These are phyloP conservation scores for Coelopa pilipes DNA, from an alignment of 2,888 invertebrate genomes.

Conservation along the genomic window DNA sequence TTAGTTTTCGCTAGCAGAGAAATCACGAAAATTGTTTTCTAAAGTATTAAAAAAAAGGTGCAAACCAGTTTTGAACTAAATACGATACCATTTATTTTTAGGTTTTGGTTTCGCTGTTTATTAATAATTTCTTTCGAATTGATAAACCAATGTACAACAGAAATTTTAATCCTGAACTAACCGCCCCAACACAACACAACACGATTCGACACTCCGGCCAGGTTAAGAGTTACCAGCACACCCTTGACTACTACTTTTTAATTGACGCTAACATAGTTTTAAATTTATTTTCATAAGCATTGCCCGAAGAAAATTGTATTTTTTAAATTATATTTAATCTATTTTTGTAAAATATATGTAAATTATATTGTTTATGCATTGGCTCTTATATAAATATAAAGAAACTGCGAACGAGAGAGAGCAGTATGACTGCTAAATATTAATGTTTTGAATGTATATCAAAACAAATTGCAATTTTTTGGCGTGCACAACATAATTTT, in stretches of 20 bases:
- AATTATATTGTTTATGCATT: too few relatives aligned
- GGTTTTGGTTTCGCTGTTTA: conserved; percentile 60
- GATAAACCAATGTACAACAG: not conserved
- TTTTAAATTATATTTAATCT: too few relatives aligned
- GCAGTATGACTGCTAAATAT: too few relatives aligned
- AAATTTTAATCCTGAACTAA: conserved; percentile 15
- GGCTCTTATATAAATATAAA: too few relatives aligned
- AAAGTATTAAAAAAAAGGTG: not conserved
- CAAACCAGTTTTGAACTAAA: not conserved
- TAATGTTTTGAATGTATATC: too few relatives aligned
- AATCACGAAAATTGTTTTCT: not conserved
- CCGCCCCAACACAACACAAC: conserved; percentile 8
- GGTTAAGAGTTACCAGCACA: conserved; percentile 21
- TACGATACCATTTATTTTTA: conserved; percentile 47
- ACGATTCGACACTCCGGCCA: not conserved
- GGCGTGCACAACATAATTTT: too few relatives aligned
- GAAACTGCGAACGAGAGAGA: too few relatives aligned
- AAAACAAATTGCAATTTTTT: too few relatives aligned
- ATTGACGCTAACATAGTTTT: not conserved
- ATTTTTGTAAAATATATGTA: too few relatives aligned
- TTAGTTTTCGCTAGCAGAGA: not conserved
- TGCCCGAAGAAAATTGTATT: too few relatives aligned
- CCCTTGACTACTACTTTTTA: not conserved
- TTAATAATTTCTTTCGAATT: conserved; percentile 42
- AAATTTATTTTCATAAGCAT: not conserved